phyloP scores from a whole-genome alignment of 2,888 invertebrate species.

The Sipunculus nudus region DNA sequence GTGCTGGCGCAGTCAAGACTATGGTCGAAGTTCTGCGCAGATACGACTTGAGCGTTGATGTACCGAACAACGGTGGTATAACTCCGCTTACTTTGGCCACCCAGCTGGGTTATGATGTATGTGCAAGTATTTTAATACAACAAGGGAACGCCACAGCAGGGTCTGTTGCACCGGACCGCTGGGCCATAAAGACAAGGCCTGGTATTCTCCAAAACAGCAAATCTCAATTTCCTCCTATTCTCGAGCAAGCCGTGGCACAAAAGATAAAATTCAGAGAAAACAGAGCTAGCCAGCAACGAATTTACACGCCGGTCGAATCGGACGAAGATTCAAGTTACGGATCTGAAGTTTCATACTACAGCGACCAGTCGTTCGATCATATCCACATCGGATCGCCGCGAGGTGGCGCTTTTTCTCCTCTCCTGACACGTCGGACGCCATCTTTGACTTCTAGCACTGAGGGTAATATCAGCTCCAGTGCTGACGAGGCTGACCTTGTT shows the following conservation, averaged over 20 bases:
- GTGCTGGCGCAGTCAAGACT: conserved; percentile 44
- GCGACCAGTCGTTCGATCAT: conserved; percentile 11
- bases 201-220: conserved; percentile 10
- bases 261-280: conserved; percentile 28
- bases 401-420: not conserved
- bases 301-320: conserved; percentile 5
- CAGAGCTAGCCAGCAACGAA: conserved; percentile 4
- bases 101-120: conserved; percentile 43
- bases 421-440: conserved; percentile 27
- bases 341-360: conserved; percentile 7
- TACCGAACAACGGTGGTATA: conserved; percentile 36
- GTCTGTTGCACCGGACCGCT: conserved; percentile 35
- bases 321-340: conserved; percentile 13
- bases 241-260: conserved; percentile 25
- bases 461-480: no score
- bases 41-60: conserved; percentile 40
- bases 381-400: not conserved
- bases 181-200: conserved; percentile 35
- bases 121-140: conserved; percentile 42
- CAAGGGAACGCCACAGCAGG: conserved; percentile 45
- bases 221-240: conserved; percentile 26
- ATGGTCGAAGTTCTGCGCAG: conserved; percentile 38
- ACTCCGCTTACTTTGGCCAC: conserved; percentile 46
- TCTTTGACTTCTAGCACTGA: conserved; percentile 23
- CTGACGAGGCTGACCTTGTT: no score